phyloP scores from a whole-genome alignment of 37 sponge, comb jelly and placozoan species.

The Tethya wilhelma region DNA sequence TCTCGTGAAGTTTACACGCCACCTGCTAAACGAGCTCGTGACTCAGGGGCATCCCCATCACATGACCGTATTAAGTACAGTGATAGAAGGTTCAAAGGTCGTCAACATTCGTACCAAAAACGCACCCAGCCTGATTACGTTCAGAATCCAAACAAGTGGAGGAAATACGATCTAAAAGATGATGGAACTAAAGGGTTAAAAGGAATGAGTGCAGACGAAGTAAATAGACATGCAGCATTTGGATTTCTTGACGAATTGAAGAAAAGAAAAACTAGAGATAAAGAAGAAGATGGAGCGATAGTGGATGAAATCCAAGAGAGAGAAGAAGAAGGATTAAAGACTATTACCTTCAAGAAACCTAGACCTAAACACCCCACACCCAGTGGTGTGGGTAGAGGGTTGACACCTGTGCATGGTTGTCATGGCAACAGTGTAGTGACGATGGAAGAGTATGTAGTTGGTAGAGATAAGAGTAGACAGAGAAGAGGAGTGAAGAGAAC shows the following conservation, averaged over 20 bases:
- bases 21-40: background rate
- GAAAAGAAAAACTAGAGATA: conserved; percentile 8
- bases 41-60: background rate
- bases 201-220: conserved; percentile 47
- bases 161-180: conserved; percentile 58
- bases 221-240: conserved; percentile 55
- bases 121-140: conserved; percentile 3
- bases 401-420: background rate
- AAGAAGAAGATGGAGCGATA: background rate
- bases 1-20: too few relatives aligned
- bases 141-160: conserved; percentile 41
- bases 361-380: background rate
- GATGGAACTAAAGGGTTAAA: conserved; percentile 36
- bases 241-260: conserved; percentile 47
- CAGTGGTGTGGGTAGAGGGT: background rate
- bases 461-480: background rate
- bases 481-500: background rate
- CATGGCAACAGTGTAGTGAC: background rate
- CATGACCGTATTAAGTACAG: background rate
- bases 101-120: background rate
- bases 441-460: conserved; percentile 8
- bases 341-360: conserved; percentile 17
- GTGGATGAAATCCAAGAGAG: background rate
- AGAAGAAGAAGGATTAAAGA: background rate
- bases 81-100: background rate